Percentiles rank a stretch among this genome's conserved stretches.
phyloP scores from a whole-genome alignment of 2,113 vertebrate species.

The Lasiurus cinereus region DNA sequence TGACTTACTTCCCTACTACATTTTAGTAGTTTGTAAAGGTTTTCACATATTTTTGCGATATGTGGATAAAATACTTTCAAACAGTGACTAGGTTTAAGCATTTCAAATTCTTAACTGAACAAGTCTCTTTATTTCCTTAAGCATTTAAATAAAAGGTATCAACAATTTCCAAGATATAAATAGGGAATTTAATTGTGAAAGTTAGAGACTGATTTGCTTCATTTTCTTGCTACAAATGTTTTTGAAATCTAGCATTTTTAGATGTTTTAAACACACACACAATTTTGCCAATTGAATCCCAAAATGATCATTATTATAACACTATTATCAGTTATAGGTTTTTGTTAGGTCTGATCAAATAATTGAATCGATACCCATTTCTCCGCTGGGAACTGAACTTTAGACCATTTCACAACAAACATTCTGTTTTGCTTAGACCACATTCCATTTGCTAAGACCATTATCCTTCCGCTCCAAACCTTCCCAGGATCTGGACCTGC shows the following conservation, averaged over 20 bases:
- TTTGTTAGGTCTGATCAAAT: neutral
- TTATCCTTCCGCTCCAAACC: too few species aligned
- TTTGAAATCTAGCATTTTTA: conserved; percentile 21
- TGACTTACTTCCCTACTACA: neutral
- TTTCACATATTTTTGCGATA: neutral
- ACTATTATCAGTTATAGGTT: neutral
- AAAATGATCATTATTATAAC: neutral
- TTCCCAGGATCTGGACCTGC: too few species aligned
- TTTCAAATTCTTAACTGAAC: neutral
- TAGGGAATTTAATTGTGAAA: neutral
- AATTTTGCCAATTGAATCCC: neutral
- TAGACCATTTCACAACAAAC: too few species aligned
- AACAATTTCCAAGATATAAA: neutral
- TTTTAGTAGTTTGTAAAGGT: neutral
- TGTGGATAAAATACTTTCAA: neutral
- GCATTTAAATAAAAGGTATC: neutral
- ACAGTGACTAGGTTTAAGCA: neutral
- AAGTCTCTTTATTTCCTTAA: neutral
- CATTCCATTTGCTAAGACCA: too few species aligned
- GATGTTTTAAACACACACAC: neutral
- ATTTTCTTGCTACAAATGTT: conserved; percentile 16
- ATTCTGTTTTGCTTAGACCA: too few species aligned
- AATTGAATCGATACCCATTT: too few species aligned
- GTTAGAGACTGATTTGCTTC: neutral
- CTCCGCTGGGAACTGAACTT: too few species aligned